Evolutionary conservation across 2,113 vertebrate species (phyloP), one percentile per base, ranked within the genome.

Genomic region (Zosterops japonicus): DNA sequence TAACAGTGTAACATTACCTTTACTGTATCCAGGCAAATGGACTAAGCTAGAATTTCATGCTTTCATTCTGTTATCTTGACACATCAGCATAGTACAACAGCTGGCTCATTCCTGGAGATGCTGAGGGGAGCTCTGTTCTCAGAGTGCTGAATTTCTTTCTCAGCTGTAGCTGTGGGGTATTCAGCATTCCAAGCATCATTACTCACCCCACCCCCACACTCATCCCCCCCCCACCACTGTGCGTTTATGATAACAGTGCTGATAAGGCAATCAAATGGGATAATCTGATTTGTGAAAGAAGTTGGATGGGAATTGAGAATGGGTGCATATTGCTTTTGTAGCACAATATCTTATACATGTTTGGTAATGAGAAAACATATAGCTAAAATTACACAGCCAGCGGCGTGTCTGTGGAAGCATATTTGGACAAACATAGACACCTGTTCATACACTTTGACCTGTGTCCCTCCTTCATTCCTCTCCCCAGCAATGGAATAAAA

Each of bases 1-100:
- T 97, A 97, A 95, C 50, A 90, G 74, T 63, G 95, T 91, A 94
- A 56, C 14, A 24, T 95, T 96, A 83, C 35, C 65, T 89, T 96
- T 94, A 85, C 85, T 47, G 35, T 89, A 55, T 87, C 36, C 76
- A 77, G 74, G 57, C 61, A 74, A 96, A 97, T 94, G 80, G 69
- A 91, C 93, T 97, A 94, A 96, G 97, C 98, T 98, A 98, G 98
- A 97, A 97, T 98, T 99, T 99, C 97, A 97, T 98, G 97, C 97
- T 96, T 92, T 96, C 20, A 17, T 93, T 97, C 94, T 98, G 93
- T 96, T 98, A 95, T 97, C 96, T 97, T 96, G 96, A 97, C 85
- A 92, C 78, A 90, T 69, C 95, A 95, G 95, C 95, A 55, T 46
- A 95, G 91, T 93, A 92, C 67, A 97, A 96, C 97, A 98, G 97